Base-by-base conservation (phyloP, 2,888 invertebrate species). In the Acanthosepion esculentum region DNA sequence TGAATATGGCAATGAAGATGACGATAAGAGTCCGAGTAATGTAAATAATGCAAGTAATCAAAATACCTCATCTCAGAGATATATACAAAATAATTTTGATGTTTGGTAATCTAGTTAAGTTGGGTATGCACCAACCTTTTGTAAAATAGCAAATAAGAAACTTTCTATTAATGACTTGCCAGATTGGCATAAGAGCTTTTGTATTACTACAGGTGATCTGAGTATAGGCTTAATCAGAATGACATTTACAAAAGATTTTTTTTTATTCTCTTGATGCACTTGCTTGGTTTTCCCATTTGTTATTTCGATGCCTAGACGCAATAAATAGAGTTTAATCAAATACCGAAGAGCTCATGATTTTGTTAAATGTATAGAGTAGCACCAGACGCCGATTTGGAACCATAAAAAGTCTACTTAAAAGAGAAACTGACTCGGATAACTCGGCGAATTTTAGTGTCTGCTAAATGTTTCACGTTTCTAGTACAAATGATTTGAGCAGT, bases 391-490 rank as follows among this genome's bases (percentile, higher is more conserved):
- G n/a, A n/a, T 78, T n/a, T 78, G n/a, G 10, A 10, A 33, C 33
- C 78, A 78, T 78, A 33, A 78, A n/a, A 78, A n/a, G 78, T 33
- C n/a, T 2, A 78, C 78, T 78, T 78, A 15, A 78, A 78, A 78
- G 78, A 33, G 78, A 78, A 78, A 2, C 78, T 15, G 78, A 5
- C 78, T n/a, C 78, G 78, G 33, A 78, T 33, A n/a, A 78, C n/a
- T n/a, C n/a, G n/a, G n/a, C 12, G n/a, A 78, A 33, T 78, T 78
- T 78, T 33, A 78, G 78, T n/a, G 78, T n/a, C n/a, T 78, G 78
- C 33, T 33, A 78, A 78, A n/a, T 78, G 78, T 78, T 78, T 78
- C n/a, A 78, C n/a, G 78, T 78, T 78, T 78, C 78, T 78, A 78
- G 78, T 33, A 78, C 10, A n/a, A 15, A 78, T 78, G 78, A 78